These are phyloP conservation scores for Lepus americanus DNA, from an alignment of 2,113 vertebrate genomes.

Conservation along the genomic window DNA sequence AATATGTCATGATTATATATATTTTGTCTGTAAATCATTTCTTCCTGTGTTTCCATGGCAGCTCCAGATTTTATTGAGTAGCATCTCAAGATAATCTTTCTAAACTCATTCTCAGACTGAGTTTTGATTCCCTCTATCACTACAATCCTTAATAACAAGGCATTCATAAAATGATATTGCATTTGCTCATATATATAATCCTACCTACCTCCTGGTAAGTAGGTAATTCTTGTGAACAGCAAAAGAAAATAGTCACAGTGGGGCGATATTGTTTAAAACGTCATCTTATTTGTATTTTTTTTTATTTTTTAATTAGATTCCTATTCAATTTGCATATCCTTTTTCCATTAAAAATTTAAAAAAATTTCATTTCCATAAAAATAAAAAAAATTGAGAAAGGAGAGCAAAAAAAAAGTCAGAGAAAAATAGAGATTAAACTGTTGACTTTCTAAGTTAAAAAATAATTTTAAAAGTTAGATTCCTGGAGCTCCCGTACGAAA, in stretches of 20 bases:
- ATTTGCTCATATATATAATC: neutral
- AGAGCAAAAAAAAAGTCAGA: neutral
- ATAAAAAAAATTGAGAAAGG: neutral
- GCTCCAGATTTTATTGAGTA: neutral
- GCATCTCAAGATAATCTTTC: neutral
- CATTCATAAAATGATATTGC: neutral
- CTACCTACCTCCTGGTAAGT: neutral
- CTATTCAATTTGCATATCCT: neutral
- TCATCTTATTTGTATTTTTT: neutral
- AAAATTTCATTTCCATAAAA: too few species aligned
- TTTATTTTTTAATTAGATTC: neutral
- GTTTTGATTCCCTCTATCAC: neutral
- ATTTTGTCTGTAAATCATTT: neutral
- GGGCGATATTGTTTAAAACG: neutral
- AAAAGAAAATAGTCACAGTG: neutral
- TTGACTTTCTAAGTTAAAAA: neutral
- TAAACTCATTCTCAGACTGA: neutral
- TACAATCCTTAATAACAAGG: neutral
- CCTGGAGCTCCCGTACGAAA: neutral
- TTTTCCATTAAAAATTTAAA: neutral
- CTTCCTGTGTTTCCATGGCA: neutral
- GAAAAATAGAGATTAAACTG: neutral
- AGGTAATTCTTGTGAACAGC: neutral
- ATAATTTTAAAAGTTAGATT: slow-evolving; percentile 21
- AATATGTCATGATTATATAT: too few species aligned